Base-by-base conservation (phyloP, 2,797 vertebrate species). In the Sebastes itinus region DNA sequence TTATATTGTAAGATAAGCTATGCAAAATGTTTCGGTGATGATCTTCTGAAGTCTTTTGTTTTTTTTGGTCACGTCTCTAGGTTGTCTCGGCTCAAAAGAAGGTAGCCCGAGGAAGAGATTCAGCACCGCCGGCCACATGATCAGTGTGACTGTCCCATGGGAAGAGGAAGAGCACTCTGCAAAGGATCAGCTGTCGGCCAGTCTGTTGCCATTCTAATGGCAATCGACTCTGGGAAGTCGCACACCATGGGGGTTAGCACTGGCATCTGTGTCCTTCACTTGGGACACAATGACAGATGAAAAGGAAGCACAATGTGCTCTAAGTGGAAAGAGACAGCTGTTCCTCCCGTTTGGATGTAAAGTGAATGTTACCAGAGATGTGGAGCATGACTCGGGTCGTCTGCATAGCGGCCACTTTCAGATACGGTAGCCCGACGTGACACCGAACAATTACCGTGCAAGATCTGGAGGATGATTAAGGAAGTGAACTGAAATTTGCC, bases 21-120 rank as follows among this genome's bases (percentile, higher is more conserved):
- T 28, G 10, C 14, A 4, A 55, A 33, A 67, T 66, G 7, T 75
- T 49, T 55, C 28, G 12, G 5, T 27, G 9, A 52, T 28, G 35
- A 61, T 60, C 4, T 22, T 30, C 14, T 68, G 18, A 46, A 67
- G 5, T 8, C 4, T 30, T 27, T 10, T 79, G 8, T 54, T 7
- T 7, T 9, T 16, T 18, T 9, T 20, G 25, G n/a, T 63, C 58
- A 20, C 18, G 1, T 84, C 23, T 62, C 11, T 38, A 92, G 90
- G 83, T 84, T 85, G 74, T 89, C 81, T 49, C n/a, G 56, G 28
- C 83, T 88, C 69, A 89, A 63, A 72, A 46, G 62, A 69, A 87
- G 77, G 70, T 81, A 80, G 61, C 79, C 28, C 0, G 23, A 79
- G 56, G 78, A 56, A 46, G 59, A 58, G n/a, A 66, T 72, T 33